These are phyloP conservation scores for Enteromius trimaculatus DNA, from an alignment of 2,797 vertebrate species.

Conservation along the genomic window DNA sequence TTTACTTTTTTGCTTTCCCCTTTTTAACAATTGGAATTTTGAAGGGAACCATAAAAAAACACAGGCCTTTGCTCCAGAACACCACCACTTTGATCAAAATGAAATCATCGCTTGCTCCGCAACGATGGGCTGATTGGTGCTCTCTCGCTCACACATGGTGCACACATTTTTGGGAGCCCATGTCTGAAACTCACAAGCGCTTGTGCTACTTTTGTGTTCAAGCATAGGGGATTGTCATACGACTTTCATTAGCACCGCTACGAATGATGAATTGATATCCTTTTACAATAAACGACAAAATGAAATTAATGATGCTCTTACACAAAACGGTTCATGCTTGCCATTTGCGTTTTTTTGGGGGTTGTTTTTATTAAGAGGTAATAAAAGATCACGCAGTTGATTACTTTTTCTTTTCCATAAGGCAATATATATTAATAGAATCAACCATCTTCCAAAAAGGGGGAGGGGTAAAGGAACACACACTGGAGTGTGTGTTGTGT, in stretches of 20 bases:
- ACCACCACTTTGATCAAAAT: slow-evolving; percentile 68
- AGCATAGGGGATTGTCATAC: neutral
- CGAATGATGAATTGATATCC: slow-evolving; percentile 29
- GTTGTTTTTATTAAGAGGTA: neutral
- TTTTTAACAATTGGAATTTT: slow-evolving; percentile 64
- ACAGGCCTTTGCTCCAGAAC: slow-evolving; percentile 46
- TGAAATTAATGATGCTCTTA: neutral
- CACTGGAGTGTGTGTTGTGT: no score
- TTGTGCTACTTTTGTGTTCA: slow-evolving; percentile 31
- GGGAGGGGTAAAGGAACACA: no score
- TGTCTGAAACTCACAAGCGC: slow-evolving; percentile 48
- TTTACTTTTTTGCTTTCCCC: slow-evolving; percentile 64
- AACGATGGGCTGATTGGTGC: slow-evolving; percentile 60
- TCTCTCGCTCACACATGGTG: slow-evolving; percentile 67
- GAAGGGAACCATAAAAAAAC: slow-evolving; percentile 72
- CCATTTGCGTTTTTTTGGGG: neutral
- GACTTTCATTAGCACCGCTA: slow-evolving; percentile 7
- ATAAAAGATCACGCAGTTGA: neutral
- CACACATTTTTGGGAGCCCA: slow-evolving; percentile 66
- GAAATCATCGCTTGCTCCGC: slow-evolving; percentile 69
- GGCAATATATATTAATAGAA: neutral
- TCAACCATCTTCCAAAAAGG: no score
- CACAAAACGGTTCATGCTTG: slow-evolving; percentile 7
- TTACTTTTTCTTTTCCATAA: neutral
- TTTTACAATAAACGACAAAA: slow-evolving; percentile 26